These are phyloP conservation scores for Lymantria dispar DNA, from an alignment of 2,888 invertebrate genomes.

Conservation along the genomic window DNA sequence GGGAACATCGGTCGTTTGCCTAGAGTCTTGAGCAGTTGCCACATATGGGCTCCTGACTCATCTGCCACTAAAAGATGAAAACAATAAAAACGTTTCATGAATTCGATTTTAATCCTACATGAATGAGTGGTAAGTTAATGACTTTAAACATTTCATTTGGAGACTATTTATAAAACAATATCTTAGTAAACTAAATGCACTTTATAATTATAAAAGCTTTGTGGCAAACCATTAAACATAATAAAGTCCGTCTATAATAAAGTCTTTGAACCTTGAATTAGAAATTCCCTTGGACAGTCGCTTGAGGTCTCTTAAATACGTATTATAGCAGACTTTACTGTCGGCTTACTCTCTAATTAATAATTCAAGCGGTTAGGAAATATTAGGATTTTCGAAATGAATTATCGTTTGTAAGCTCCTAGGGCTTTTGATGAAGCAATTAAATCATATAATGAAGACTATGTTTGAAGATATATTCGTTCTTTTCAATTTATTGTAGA, in stretches of 20 bases:
- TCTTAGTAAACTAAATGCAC: neutral
- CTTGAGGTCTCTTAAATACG: constrained; percentile 1
- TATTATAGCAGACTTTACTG: constrained; percentile 1
- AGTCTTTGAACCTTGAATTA: constrained; percentile 21
- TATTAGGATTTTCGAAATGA: neutral
- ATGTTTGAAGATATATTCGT: too few relatives aligned
- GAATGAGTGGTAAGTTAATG: neutral
- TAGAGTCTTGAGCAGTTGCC: too few relatives aligned
- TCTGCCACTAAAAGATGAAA: too few relatives aligned
- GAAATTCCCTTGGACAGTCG: constrained; percentile 24
- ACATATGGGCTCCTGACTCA: neutral
- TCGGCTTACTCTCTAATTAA: neutral
- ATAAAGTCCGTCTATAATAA: constrained; percentile 14
- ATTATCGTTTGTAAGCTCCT: neutral
- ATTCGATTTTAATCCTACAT: neutral
- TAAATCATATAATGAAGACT: neutral
- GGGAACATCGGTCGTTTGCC: too few relatives aligned
- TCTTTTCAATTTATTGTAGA: too few relatives aligned
- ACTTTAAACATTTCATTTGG: neutral
- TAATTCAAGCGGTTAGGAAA: neutral
- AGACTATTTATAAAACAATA: neutral
- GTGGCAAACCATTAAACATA: constrained; percentile 18
- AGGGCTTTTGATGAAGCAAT: neutral
- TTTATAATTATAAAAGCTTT: constrained; percentile 11
- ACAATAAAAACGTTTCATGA: neutral